Evolutionary conservation across 2,888 invertebrate species (phyloP).

Genomic region (Meiosimyza decipiens): DNA sequence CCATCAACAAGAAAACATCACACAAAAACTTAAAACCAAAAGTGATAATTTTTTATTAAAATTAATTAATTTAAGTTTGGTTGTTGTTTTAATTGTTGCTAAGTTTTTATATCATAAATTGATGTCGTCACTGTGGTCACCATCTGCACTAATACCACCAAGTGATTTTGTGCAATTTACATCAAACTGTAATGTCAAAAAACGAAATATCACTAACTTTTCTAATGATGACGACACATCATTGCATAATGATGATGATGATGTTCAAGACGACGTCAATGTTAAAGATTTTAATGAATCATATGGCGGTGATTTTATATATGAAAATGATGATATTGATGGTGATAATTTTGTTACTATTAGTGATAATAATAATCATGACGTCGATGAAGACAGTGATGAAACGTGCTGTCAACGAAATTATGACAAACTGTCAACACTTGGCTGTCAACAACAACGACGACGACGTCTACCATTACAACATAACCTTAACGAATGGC

Average conservation of each 20-base stretch:
- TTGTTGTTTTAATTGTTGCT: slow-evolving; percentile 17
- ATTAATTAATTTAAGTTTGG: slow-evolving; percentile 18
- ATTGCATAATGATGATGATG: not conserved
- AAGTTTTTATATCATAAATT: slow-evolving; percentile 13
- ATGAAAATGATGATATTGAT: slow-evolving; percentile 34
- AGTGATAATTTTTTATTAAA: slow-evolving; percentile 23
- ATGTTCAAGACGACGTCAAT: not conserved
- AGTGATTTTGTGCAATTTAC: too few species aligned
- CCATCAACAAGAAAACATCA: slow-evolving; percentile 7
- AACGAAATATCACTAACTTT: not conserved
- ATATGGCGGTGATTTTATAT: not conserved
- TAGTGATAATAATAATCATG: slow-evolving; percentile 32
- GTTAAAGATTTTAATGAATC: not conserved
- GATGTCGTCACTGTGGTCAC: slow-evolving; percentile 43
- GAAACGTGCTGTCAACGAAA: slow-evolving; percentile 47
- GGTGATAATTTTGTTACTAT: slow-evolving; percentile 47
- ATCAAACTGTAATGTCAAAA: too few species aligned
- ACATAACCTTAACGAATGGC: slow-evolving; percentile 25
- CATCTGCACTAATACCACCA: too few species aligned
- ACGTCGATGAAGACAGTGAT: slow-evolving; percentile 44
- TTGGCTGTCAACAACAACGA: slow-evolving; percentile 31
- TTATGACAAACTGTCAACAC: slow-evolving; percentile 61
- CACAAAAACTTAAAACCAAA: slow-evolving; percentile 9
- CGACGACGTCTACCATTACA: slow-evolving; percentile 32
- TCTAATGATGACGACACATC: not conserved